A percentile compares a stretch with the other conserved stretches of the same genome.
Conservation (phyloP, 2,888 invertebrate genomes). For the Oscheius sp. region DNA sequence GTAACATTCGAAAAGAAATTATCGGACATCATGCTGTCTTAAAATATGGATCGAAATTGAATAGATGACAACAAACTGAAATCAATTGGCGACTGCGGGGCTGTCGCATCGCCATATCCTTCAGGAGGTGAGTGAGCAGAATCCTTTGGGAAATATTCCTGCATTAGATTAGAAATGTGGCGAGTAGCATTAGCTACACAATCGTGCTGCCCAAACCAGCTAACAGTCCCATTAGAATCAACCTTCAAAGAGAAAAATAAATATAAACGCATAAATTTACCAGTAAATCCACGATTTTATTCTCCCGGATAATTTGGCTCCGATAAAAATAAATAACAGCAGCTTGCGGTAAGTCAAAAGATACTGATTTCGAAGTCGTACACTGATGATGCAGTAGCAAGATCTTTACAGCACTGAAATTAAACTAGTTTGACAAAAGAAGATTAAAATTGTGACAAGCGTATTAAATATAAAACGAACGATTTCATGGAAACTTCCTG, state of each 20-base stretch:
- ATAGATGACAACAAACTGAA: neutral
- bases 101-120: conserved; percentile 1
- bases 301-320: conserved; percentile 25
- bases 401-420: conserved; percentile 22
- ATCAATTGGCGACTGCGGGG: no score
- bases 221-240: conserved; percentile 28
- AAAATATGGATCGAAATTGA: neutral
- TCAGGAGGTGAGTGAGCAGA: neutral
- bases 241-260: conserved; percentile 14
- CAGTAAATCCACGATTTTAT: conserved; percentile 23
- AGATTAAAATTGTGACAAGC: no score
- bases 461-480: no score
- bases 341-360: conserved; percentile 17
- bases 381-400: conserved; percentile 25
- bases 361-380: neutral
- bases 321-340: conserved; percentile 14
- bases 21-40: neutral
- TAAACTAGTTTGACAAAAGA: neutral
- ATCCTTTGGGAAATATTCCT: conserved; percentile 11
- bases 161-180: conserved; percentile 13
- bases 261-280: neutral
- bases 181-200: conserved; percentile 16
- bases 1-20: neutral
- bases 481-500: conserved; percentile 28
- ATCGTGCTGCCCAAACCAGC: conserved; percentile 35